Percentiles rank a stretch among this genome's conserved stretches.
These are phyloP conservation scores for Nebria salina DNA, from an alignment of 2,888 invertebrate species.

Conservation along the genomic window DNA sequence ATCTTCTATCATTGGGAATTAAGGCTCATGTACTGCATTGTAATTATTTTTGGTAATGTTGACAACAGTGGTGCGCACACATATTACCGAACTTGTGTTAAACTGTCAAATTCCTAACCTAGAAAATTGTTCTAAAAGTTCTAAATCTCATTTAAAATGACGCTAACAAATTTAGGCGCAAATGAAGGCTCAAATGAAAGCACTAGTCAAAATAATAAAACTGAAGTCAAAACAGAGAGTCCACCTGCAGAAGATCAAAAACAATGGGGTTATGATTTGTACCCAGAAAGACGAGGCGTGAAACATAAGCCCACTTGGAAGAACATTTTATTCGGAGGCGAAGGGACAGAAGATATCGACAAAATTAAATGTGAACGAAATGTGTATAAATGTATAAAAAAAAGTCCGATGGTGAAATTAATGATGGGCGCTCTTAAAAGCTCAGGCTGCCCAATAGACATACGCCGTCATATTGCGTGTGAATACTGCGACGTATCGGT, in stretches of 20 bases:
- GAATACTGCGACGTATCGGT: conserved; percentile 87
- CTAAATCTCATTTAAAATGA: neutral
- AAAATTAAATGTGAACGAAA: conserved; percentile 83
- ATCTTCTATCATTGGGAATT: too few relatives aligned
- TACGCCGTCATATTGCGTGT: conserved; percentile 89
- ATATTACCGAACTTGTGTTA: neutral
- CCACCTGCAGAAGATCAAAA: conserved; percentile 38
- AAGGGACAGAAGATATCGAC: conserved; percentile 75
- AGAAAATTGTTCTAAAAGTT: neutral
- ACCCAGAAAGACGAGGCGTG: conserved; percentile 79
- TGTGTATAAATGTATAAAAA: conserved; percentile 78
- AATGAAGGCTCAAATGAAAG: conserved; percentile 8
- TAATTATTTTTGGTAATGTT: neutral
- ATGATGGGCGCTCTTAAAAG: conserved; percentile 86
- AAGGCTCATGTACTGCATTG: neutral
- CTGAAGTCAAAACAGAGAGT: neutral
- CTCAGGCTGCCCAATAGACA: conserved; percentile 83
- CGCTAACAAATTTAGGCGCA: neutral
- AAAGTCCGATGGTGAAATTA: conserved; percentile 82
- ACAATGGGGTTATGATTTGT: conserved; percentile 81
- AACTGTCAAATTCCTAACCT: neutral
- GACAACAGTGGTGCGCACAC: neutral
- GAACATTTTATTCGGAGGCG: conserved; percentile 69
- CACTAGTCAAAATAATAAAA: neutral
- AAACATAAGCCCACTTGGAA: conserved; percentile 67